phyloP scores from a whole-genome alignment of 2,113 vertebrate species.

The Petrocephalus zakoni region DNA sequence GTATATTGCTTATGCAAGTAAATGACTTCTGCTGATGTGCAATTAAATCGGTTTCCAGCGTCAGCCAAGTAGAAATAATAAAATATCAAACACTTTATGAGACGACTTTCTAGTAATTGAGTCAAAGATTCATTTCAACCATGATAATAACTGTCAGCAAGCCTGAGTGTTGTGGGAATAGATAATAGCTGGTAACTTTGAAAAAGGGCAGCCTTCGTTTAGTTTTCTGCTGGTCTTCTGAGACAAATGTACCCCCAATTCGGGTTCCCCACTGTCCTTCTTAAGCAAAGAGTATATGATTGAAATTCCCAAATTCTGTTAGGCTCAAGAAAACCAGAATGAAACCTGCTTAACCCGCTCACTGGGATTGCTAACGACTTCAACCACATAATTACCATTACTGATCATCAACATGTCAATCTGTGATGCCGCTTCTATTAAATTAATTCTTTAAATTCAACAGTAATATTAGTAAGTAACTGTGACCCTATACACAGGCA shows the following conservation, averaged over 20 bases:
- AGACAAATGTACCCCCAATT: not conserved
- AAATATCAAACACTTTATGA: slow-evolving; percentile 7
- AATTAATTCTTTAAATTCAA: too few species aligned
- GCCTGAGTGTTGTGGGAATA: slow-evolving; percentile 3
- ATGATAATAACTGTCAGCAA: not conserved
- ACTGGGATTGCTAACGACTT: not conserved
- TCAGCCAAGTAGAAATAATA: not conserved
- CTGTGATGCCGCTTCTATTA: too few species aligned
- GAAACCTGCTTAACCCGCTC: not conserved
- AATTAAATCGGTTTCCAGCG: slow-evolving; percentile 6
- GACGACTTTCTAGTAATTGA: not conserved
- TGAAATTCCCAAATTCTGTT: not conserved
- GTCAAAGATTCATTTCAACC: slow-evolving; percentile 11
- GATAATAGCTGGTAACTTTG: not conserved
- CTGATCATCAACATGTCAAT: not conserved
- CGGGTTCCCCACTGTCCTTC: not conserved
- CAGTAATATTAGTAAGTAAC: too few species aligned
- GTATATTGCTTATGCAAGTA: not conserved
- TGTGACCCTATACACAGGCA: too few species aligned
- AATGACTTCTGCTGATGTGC: not conserved
- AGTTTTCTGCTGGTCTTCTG: not conserved
- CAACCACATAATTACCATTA: not conserved
- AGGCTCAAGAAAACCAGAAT: not conserved
- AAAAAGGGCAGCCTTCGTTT: not conserved
- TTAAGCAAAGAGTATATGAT: not conserved